Evolutionary conservation across 2,797 vertebrate species (phyloP), one percentile per base, ranked within the genome.

Genomic region (Fringilla coelebs): DNA sequence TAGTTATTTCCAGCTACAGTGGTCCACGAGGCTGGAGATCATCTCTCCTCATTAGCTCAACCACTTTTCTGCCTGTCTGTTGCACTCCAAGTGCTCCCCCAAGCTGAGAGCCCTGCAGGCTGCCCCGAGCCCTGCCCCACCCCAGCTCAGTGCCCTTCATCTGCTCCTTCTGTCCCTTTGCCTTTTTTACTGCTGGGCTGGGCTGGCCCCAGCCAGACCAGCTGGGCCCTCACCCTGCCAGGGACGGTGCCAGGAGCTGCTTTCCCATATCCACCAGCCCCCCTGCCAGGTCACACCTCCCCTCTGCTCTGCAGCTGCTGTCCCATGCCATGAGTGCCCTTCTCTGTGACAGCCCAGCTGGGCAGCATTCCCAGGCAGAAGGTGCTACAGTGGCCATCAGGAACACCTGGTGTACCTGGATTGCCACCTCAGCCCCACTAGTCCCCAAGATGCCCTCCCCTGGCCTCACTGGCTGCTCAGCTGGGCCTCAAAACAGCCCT

Each of bases 1-100:
- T 41, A 46, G 65, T 73, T 96, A 93, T 90, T 96, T 93, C 85
- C 75, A 95, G 94, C 88, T 78, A 84, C 52, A 41, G 31, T 31
- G 24, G n/a, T 74, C 88, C 36, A 0, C 7, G 7, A 89, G 70
- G 85, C 29, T 67, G 1, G 0, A 83, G 32, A 76, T 62, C 51
- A 51, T 84, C 40, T 77, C 12, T 52, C 55, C 76, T 46, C 55
- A 29, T 77, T 67, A 88, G 77, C 38, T 34, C 71, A 58, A 55
- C 13, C 65, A 26, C 43, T 41, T 31, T 71, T 51, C 45, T 66
- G 43, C 34, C n/a, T 19, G 2, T 52, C 46, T 65, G 12, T 22
- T 55, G 63, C 62, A 48, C 38, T 62, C 18, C 55, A 25, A 15
- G 46, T 73, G 73, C 70, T 86, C 66, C 43, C 80, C 54, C 25